Conservation (phyloP, 2,888 invertebrate species). For the Empis stercorea region DNA sequence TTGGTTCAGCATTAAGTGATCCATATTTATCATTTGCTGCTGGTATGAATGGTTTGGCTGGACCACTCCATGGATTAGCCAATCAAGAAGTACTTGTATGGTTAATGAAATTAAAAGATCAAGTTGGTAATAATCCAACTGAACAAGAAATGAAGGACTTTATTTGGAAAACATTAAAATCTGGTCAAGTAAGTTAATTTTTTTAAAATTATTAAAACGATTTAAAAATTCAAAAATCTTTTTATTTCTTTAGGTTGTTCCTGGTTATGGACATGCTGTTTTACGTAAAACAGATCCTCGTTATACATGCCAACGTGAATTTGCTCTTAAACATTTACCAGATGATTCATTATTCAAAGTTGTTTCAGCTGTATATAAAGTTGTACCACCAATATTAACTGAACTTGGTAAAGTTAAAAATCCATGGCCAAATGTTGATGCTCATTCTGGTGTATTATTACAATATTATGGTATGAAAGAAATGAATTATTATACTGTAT, state of each 20-base stretch:
- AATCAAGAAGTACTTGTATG: conserved; percentile 91
- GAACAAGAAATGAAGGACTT: conserved; percentile 91
- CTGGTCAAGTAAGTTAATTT: conserved; percentile 46
- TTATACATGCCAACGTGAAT: conserved; percentile 75
- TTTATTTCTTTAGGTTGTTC: conserved; percentile 68
- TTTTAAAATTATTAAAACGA: no score
- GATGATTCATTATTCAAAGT: conserved; percentile 67
- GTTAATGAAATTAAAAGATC: conserved; percentile 77
- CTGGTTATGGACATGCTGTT: conserved; percentile 84
- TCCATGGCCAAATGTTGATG: conserved; percentile 90
- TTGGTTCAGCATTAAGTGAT: conserved; percentile 76
- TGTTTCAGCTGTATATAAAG: conserved; percentile 68
- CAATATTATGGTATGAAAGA: conserved; percentile 78
- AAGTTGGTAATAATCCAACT: conserved; percentile 72
- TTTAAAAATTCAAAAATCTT: no score
- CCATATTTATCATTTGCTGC: conserved; percentile 76
- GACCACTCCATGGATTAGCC: conserved; percentile 79
- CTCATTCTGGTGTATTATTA: conserved; percentile 72
- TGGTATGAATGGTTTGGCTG: conserved; percentile 77
- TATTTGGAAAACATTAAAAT: conserved; percentile 89
- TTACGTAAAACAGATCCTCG: conserved; percentile 73
- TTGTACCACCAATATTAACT: conserved; percentile 68
- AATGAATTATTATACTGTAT: conserved; percentile 82
- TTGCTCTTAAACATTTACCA: conserved; percentile 73
- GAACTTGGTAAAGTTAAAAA: conserved; percentile 81